These are phyloP conservation scores for Balaenoptera acutorostrata DNA, from an alignment of 2,113 vertebrate species.

Conservation along the genomic window DNA sequence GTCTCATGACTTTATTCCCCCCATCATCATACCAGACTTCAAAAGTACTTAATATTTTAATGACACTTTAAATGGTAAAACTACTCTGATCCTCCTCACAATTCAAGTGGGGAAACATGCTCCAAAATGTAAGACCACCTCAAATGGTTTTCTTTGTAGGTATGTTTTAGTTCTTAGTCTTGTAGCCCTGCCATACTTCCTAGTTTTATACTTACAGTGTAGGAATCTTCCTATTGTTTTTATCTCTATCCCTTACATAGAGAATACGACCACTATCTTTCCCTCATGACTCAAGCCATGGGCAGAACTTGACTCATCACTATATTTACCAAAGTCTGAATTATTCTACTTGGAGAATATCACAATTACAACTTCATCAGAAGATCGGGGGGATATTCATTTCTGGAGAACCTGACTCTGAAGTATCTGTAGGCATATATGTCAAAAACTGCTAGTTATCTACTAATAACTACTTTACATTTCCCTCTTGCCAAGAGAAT, in stretches of 20 bases:
- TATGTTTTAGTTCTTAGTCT: neutral
- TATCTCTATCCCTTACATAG: neutral
- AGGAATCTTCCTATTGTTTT: accelerated
- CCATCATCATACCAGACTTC: neutral
- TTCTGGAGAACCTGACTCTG: neutral
- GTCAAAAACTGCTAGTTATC: neutral
- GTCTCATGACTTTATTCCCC: neutral
- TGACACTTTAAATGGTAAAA: neutral
- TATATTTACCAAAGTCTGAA: neutral
- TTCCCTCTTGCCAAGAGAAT: neutral
- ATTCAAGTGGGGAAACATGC: neutral
- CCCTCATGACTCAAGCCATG: neutral
- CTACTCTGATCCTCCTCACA: neutral
- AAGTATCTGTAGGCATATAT: neutral
- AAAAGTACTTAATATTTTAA: neutral
- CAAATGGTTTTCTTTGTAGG: neutral
- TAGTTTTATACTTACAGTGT: neutral
- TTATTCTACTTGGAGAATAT: neutral
- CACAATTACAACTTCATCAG: neutral
- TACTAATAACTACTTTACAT: neutral
- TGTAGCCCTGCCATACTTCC: neutral
- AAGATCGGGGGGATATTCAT: neutral
- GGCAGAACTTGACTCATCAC: neutral
- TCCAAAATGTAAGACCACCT: neutral
- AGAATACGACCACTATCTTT: accelerated